Base-by-base conservation (phyloP, 2,113 vertebrate species). In the Carassius carassius region DNA sequence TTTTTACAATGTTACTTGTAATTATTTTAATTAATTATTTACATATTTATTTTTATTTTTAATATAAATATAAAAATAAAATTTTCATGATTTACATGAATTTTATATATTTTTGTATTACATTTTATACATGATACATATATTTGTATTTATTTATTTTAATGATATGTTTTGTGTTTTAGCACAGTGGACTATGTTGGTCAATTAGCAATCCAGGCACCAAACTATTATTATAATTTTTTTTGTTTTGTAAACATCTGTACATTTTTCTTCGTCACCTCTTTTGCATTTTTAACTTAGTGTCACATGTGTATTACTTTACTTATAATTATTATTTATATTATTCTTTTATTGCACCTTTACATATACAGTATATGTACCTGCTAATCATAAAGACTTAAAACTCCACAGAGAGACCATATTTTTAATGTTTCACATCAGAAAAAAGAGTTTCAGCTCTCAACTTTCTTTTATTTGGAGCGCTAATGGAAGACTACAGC, bases 401-500 rank as follows among this genome's bases (percentile, higher is more conserved):
- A 80, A 44, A 44, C 12, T 47, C 47, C 47, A 47, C 44, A 47
- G 44, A 47, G 44, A 47, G 10, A 47, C 8, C 19, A 21, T 12
- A 44, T 78, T 25, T 23, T 51, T 76, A 29, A 21, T 32, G 25
- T 78, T 56, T 58, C 25, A 58, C 76, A 78, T 78, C 49, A 73
- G 23, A 83, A 56, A 8, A 62, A 37, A 70, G 29, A n/a, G n/a
- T n/a, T n/a, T n/a, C 91, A 90, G 78, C 90, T 84, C 91, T 93
- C 88, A 86, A 87, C 88, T 90, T 91, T 91, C 91, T 90, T 88
- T 89, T 90, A 93, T 91, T 92, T 93, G 89, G 91, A 94, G 94
- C 91, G 91, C 92, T 93, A 93, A 89, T 60, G 88, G 90, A 91
- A 92, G 91, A 91, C 89, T 92, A 58, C 90, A 93, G 94, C 94